phyloP scores from a whole-genome alignment of 2,888 invertebrate genomes.

The Operophtera brumata region DNA sequence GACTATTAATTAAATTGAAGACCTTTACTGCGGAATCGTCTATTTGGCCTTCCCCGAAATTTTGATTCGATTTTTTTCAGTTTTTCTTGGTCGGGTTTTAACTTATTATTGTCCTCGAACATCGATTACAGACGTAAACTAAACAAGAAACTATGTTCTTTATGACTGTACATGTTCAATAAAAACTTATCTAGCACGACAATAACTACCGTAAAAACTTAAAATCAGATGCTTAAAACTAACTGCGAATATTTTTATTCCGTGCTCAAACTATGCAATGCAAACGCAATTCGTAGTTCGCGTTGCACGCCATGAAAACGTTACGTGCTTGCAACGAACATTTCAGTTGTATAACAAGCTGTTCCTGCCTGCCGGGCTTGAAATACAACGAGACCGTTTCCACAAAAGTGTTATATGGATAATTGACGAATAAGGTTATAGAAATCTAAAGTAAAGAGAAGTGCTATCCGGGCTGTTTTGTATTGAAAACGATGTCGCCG shows the following conservation, averaged over 20 bases:
- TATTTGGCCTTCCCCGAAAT: too few species aligned
- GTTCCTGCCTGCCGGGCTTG: constrained; percentile 39
- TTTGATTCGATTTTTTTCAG: too few species aligned
- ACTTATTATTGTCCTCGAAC: too few species aligned
- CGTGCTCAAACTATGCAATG: constrained; percentile 41
- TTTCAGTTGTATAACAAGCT: constrained; percentile 51
- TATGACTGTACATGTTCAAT: too few species aligned
- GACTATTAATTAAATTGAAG: too few species aligned
- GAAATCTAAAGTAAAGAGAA: too few species aligned
- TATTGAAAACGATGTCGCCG: too few species aligned
- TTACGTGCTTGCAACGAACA: constrained; percentile 49
- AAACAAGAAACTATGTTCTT: too few species aligned
- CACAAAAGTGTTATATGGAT: constrained; percentile 13
- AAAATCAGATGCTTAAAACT: constrained; percentile 5
- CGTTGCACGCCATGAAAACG: constrained; percentile 47
- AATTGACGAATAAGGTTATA: constrained; percentile 10
- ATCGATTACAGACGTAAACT: too few species aligned
- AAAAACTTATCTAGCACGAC: neutral
- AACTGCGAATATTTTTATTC: constrained; percentile 17
- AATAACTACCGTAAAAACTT: neutral
- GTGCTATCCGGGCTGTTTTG: too few species aligned
- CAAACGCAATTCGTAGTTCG: constrained; percentile 50
- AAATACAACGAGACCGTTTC: constrained; percentile 23
- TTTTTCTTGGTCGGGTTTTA: too few species aligned
- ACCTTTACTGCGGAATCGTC: too few species aligned